Conservation (phyloP, 2,888 invertebrate species). For the Arge pagana region DNA sequence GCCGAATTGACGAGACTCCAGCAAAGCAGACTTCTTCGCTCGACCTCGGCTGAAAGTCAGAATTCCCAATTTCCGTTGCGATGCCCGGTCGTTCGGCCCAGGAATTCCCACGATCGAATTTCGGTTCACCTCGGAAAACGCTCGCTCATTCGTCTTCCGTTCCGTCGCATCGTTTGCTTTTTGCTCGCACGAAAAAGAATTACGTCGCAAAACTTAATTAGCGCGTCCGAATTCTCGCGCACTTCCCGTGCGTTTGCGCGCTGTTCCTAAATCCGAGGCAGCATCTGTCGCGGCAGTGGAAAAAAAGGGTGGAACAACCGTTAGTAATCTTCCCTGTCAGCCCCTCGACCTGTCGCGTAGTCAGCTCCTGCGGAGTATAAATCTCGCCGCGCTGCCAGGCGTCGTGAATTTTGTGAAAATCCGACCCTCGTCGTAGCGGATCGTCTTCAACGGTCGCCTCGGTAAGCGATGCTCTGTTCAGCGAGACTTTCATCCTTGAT, state of each 20-base stretch:
- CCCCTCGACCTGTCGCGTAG: slow-evolving; percentile 10
- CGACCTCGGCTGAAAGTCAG: too few relatives aligned
- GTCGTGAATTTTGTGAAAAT: not conserved
- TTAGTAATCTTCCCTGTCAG: slow-evolving; percentile 33
- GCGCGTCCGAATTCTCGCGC: slow-evolving; percentile 11
- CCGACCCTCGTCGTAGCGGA: not conserved
- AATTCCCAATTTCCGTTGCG: too few relatives aligned
- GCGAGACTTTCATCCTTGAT: too few relatives aligned
- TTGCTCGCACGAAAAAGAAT: not conserved
- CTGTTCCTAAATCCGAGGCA: slow-evolving; percentile 21
- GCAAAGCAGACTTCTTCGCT: too few relatives aligned
- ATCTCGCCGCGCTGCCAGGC: slow-evolving; percentile 26
- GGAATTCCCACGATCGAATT: too few relatives aligned
- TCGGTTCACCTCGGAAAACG: not conserved
- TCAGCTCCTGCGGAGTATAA: slow-evolving; percentile 31
- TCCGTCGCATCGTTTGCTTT: not conserved
- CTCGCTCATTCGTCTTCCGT: not conserved
- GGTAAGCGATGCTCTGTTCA: not conserved
- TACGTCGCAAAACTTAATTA: slow-evolving; percentile 36
- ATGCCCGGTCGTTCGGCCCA: too few relatives aligned
- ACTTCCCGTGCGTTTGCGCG: slow-evolving; percentile 5
- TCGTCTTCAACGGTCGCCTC: not conserved
- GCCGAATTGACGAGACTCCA: too few relatives aligned
- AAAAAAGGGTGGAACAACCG: slow-evolving; percentile 41
- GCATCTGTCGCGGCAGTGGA: slow-evolving; percentile 30